phyloP scores from a whole-genome alignment of 2,113 vertebrate genomes.

The Cheirogaleus medius region DNA sequence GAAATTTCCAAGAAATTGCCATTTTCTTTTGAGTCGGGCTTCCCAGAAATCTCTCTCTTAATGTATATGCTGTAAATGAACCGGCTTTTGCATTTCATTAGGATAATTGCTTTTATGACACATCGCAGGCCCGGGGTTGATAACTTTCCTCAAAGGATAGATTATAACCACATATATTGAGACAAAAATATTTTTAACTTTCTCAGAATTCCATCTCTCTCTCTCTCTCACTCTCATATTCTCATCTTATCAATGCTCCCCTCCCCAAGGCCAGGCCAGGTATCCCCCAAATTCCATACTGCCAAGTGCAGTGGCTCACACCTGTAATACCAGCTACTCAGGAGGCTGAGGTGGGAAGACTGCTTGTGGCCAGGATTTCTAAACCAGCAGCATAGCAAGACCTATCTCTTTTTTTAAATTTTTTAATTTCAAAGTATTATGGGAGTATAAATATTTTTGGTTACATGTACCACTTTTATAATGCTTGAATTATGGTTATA shows the following conservation, averaged over 20 bases:
- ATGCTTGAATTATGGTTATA: no score
- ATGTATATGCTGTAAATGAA: background rate
- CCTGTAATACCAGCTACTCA: no score
- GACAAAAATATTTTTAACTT: background rate
- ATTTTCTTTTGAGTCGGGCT: conserved; percentile 23
- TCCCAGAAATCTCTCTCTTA: conserved; percentile 34
- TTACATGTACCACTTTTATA: no score
- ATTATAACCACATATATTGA: background rate
- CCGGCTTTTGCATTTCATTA: background rate
- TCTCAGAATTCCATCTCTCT: background rate
- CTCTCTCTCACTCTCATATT: background rate
- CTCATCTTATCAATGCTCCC: background rate
- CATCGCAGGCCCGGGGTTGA: background rate
- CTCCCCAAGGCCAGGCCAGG: no score
- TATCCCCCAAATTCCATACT: background rate
- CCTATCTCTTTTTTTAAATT: no score
- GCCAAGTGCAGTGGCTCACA: no score
- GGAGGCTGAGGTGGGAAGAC: no score
- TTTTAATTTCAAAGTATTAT: no score
- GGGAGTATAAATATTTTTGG: no score
- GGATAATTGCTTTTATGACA: background rate
- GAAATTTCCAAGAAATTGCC: conserved; percentile 28
- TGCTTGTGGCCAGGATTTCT: no score
- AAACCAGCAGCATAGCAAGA: no score
- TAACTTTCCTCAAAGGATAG: background rate